phyloP scores from a whole-genome alignment of 2,888 invertebrate species.

The Coremacera marginata region DNA sequence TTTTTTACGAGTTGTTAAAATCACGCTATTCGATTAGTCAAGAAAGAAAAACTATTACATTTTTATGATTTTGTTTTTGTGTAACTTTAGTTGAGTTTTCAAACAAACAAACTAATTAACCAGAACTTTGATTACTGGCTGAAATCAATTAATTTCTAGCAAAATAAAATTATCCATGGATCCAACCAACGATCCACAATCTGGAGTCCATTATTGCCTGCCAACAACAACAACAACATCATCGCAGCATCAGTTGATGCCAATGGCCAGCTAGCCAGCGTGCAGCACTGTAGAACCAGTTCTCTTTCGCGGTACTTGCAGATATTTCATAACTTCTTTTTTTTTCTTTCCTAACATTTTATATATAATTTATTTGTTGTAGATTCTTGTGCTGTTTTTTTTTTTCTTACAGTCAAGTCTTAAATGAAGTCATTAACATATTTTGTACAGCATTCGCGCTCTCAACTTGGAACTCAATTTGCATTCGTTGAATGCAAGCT shows the following conservation, averaged over 20 bases:
- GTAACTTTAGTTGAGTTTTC: too few relatives aligned
- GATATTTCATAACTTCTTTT: slow-evolving; percentile 19
- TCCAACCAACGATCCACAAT: neutral
- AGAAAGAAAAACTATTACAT: too few relatives aligned
- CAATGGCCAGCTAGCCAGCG: neutral
- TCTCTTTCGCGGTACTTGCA: slow-evolving; percentile 35
- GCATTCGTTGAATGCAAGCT: slow-evolving; percentile 8
- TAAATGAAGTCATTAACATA: slow-evolving; percentile 39
- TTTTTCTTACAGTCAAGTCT: neutral
- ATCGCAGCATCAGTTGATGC: neutral
- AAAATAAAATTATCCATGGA: slow-evolving; percentile 6
- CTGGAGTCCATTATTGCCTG: neutral
- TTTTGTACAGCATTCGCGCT: slow-evolving; percentile 16
- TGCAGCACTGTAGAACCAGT: slow-evolving; percentile 22
- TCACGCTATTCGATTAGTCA: too few relatives aligned
- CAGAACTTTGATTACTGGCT: neutral
- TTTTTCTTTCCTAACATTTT: neutral
- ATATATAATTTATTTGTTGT: neutral
- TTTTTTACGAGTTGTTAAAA: too few relatives aligned
- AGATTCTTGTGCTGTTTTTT: neutral
- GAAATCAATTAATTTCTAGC: slow-evolving; percentile 15
- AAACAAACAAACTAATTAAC: slow-evolving; percentile 7
- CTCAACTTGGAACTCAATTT: neutral
- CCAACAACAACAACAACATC: too few relatives aligned
- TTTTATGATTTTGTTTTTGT: too few relatives aligned